Conservation (phyloP, 2,888 invertebrate species). For the Eupelmus urozonus region DNA sequence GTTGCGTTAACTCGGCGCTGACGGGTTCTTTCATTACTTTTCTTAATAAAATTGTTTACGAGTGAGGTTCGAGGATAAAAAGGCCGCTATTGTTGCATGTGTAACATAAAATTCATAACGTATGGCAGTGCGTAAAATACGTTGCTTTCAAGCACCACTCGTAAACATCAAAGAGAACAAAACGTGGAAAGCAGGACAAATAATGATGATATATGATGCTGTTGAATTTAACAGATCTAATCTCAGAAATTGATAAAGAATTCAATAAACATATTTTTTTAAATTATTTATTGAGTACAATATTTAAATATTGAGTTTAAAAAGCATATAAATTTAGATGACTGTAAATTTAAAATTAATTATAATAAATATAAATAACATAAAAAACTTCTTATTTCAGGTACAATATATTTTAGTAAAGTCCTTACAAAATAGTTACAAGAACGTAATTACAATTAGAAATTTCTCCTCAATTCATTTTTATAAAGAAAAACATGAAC, state of each 20-base stretch:
- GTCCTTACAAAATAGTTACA: no score
- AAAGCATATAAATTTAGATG: no score
- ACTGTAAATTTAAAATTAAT: no score
- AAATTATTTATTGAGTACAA: slow-evolving; percentile 15
- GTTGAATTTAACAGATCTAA: slow-evolving; percentile 37
- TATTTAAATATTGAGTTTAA: no score
- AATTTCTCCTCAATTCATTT: no score
- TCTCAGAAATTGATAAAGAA: slow-evolving; percentile 42
- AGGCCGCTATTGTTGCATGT: slow-evolving; percentile 43
- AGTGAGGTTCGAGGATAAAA: slow-evolving; percentile 33
- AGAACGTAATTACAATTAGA: no score
- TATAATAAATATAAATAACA: no score
- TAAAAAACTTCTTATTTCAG: no score
- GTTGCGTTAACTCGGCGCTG: slow-evolving; percentile 30
- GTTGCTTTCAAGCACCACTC: slow-evolving; percentile 27
- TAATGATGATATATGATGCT: slow-evolving; percentile 49
- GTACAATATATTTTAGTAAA: no score
- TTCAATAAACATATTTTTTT: slow-evolving; percentile 36
- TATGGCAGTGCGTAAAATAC: slow-evolving; percentile 48
- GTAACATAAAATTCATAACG: slow-evolving; percentile 50
- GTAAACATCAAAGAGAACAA: slow-evolving; percentile 54
- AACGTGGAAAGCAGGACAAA: slow-evolving; percentile 50
- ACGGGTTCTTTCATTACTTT: slow-evolving; percentile 42
- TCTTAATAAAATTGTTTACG: slow-evolving; percentile 54
- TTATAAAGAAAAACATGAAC: no score